A percentile compares a stretch with the other conserved stretches of the same genome.
phyloP scores from a whole-genome alignment of 2,113 vertebrate species.

The Brevimyrus niger region DNA sequence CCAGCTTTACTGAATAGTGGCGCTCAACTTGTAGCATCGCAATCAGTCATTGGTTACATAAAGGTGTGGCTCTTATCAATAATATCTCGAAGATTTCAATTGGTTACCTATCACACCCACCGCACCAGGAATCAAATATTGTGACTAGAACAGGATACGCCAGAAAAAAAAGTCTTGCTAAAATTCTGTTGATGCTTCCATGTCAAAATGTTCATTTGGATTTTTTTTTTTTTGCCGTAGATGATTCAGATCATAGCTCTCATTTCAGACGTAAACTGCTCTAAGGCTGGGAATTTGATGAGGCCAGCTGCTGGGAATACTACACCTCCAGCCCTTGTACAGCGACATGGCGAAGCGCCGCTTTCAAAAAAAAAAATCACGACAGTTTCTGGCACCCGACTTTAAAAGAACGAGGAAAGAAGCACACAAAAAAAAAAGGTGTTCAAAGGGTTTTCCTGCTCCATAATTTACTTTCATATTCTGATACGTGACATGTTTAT shows the following conservation, averaged over 20 bases:
- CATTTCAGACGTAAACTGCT: not conserved
- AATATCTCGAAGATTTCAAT: not conserved
- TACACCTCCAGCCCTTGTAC: not conserved
- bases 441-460: slow-evolving; percentile 41
- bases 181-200: not conserved
- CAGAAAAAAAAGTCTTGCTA: not conserved
- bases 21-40: not conserved
- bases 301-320: not conserved
- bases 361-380: not conserved
- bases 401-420: slow-evolving; percentile 26
- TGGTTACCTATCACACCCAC: not conserved
- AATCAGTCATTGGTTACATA: not conserved
- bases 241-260: not conserved
- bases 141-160: not conserved
- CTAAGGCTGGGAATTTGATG: not conserved
- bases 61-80: not conserved
- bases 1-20: not conserved
- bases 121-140: not conserved
- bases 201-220: not conserved
- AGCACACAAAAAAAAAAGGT: slow-evolving; percentile 21
- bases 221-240: not conserved
- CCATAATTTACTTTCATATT: slow-evolving; percentile 41
- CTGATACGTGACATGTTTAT: slow-evolving; percentile 36
- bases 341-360: not conserved
- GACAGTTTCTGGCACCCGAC: slow-evolving; percentile 10